phyloP scores from a whole-genome alignment of 2,888 invertebrate genomes.

The Mallateleia sp. region DNA sequence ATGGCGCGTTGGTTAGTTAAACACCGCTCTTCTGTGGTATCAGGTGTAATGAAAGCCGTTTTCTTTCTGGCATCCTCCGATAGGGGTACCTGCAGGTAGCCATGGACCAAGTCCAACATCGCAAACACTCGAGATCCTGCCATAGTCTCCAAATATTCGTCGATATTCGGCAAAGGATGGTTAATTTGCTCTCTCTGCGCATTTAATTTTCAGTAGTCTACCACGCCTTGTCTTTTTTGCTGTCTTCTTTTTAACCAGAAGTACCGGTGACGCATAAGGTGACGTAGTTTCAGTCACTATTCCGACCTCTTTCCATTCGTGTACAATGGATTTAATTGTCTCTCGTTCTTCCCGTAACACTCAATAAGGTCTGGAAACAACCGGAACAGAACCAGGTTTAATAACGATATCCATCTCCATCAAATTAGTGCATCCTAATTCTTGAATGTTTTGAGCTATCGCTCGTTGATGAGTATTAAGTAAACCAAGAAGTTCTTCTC shows the following conservation, averaged over 20 bases:
- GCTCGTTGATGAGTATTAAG: too few species aligned
- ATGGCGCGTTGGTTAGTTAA: slow-evolving; percentile 81
- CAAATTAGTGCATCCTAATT: too few species aligned
- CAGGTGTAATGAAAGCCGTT: slow-evolving; percentile 77
- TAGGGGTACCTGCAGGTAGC: slow-evolving; percentile 67
- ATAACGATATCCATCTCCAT: too few species aligned
- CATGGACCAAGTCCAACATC: slow-evolving; percentile 46
- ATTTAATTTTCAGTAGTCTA: slow-evolving; percentile 71
- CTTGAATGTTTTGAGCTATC: too few species aligned
- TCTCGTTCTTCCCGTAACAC: slow-evolving; percentile 46
- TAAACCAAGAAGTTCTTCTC: too few species aligned
- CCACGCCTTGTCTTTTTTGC: not conserved
- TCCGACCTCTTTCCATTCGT: too few species aligned
- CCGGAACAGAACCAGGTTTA: slow-evolving; percentile 26
- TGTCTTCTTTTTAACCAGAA: too few species aligned
- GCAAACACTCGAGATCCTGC: slow-evolving; percentile 1
- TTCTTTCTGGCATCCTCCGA: slow-evolving; percentile 54
- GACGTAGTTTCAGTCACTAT: too few species aligned
- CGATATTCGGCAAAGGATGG: slow-evolving; percentile 35
- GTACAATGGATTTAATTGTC: slow-evolving; percentile 63
- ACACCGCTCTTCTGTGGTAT: slow-evolving; percentile 79
- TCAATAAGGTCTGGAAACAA: slow-evolving; percentile 40
- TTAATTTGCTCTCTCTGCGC: slow-evolving; percentile 56
- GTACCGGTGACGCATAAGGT: too few species aligned
- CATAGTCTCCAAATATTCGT: slow-evolving; percentile 21